Evolutionary conservation across 2,113 vertebrate species (phyloP).

Genomic region (Pangasianodon gigas): DNA sequence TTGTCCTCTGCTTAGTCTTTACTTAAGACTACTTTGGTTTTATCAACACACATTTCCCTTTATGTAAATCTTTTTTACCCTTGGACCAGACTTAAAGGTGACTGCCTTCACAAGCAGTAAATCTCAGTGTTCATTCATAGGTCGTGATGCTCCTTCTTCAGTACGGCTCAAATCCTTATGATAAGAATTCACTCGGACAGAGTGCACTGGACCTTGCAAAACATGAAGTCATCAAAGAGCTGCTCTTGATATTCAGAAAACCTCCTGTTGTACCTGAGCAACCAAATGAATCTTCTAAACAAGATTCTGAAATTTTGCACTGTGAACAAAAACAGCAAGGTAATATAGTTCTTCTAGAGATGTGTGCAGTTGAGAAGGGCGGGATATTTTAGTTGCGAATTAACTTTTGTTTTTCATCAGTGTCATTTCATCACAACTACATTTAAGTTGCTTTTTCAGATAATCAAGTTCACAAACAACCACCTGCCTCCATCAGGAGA

Average conservation of each 20-base stretch:
- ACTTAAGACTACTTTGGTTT: not conserved
- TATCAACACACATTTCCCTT: not conserved
- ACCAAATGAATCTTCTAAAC: slow-evolving; percentile 19
- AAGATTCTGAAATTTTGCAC: slow-evolving; percentile 18
- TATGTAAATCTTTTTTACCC: not conserved
- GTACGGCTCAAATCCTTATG: slow-evolving; percentile 74
- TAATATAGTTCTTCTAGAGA: slow-evolving; percentile 37
- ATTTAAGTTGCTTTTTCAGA: slow-evolving; percentile 17
- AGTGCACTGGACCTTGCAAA: slow-evolving; percentile 71
- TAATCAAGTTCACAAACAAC: not conserved
- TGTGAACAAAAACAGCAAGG: slow-evolving; percentile 16
- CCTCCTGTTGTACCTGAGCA: not conserved
- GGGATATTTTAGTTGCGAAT: not conserved
- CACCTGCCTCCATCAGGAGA: not conserved
- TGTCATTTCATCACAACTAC: not conserved
- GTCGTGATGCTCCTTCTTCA: slow-evolving; percentile 76
- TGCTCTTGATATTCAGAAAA: slow-evolving; percentile 65
- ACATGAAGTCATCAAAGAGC: slow-evolving; percentile 69
- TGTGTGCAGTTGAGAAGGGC: not conserved
- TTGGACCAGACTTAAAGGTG: not conserved
- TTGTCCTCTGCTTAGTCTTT: not conserved
- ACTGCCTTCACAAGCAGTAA: slow-evolving; percentile 18
- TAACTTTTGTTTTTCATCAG: not conserved
- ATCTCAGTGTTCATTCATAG: slow-evolving; percentile 64
- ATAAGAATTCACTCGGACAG: slow-evolving; percentile 65